These are phyloP conservation scores for Cyclophora punctaria DNA, from an alignment of 2,888 invertebrate species.

Conservation along the genomic window DNA sequence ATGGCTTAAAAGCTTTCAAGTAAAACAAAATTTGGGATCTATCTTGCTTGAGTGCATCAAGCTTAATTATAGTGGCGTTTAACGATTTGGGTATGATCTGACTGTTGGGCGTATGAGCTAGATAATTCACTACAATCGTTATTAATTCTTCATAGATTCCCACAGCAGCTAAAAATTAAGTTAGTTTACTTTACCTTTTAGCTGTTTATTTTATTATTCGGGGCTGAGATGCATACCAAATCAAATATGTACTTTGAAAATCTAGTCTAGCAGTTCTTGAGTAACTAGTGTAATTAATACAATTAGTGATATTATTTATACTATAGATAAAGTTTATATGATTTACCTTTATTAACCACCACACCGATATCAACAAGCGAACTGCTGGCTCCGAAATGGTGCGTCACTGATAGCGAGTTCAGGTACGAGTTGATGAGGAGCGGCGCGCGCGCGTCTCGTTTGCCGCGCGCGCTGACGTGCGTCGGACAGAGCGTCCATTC, in stretches of 20 bases:
- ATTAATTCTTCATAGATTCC: too few relatives aligned
- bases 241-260: too few relatives aligned
- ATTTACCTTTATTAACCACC: slow-evolving; percentile 72
- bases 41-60: background rate
- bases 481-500: slow-evolving; percentile 79
- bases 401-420: slow-evolving; percentile 78
- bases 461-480: slow-evolving; percentile 38
- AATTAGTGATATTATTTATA: background rate
- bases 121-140: too few relatives aligned
- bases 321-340: background rate
- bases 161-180: too few relatives aligned
- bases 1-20: background rate
- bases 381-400: slow-evolving; percentile 39
- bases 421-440: slow-evolving; percentile 80
- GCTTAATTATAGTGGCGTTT: too few relatives aligned
- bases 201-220: too few relatives aligned
- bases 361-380: slow-evolving; percentile 75
- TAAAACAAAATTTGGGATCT: background rate
- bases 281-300: too few relatives aligned
- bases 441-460: slow-evolving; percentile 41
- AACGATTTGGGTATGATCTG: too few relatives aligned
- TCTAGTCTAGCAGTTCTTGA: too few relatives aligned
- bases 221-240: too few relatives aligned
- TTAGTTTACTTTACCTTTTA: too few relatives aligned
- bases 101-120: too few relatives aligned